Percentiles rank a stretch among this genome's conserved stretches.
Evolutionary conservation across 35 echinoderm and acorn worm species (phyloP).

Genomic region (Apostichopus japonicus): DNA sequence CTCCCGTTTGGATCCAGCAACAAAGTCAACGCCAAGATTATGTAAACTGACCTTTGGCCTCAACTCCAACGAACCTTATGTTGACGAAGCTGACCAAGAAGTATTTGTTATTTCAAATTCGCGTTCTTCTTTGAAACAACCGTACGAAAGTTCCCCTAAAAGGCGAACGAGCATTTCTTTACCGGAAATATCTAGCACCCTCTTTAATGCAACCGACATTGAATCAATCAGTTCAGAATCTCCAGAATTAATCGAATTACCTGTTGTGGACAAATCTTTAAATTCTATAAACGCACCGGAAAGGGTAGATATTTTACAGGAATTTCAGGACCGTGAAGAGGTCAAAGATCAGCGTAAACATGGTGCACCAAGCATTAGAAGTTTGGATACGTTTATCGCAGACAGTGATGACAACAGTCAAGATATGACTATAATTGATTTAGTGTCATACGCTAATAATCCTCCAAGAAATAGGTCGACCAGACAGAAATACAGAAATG

Average conservation of each 20-base stretch:
- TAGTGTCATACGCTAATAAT: slow-evolving; percentile 36
- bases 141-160: not conserved
- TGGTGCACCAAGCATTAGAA: not conserved
- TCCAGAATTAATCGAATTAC: not conserved
- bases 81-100: not conserved
- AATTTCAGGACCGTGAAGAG: not conserved
- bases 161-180: slow-evolving; percentile 12
- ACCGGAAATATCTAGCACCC: slow-evolving; percentile 30
- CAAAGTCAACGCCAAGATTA: not conserved
- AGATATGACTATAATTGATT: slow-evolving; percentile 35
- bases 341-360: not conserved
- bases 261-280: not conserved
- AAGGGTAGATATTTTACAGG: not conserved
- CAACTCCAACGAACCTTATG: not conserved
- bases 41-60: not conserved
- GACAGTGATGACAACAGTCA: not conserved
- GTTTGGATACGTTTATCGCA: not conserved
- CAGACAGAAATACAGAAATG: not conserved
- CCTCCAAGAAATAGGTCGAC: not conserved
- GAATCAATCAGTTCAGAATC: not conserved
- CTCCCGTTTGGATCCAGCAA: slow-evolving; percentile 17
- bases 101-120: slow-evolving; percentile 11
- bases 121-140: not conserved
- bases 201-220: slow-evolving; percentile 7
- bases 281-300: not conserved